Evolutionary conservation across 2,797 vertebrate species (phyloP), one percentile per base, ranked within the genome.

Genomic region (Ispidina lecontei): DNA sequence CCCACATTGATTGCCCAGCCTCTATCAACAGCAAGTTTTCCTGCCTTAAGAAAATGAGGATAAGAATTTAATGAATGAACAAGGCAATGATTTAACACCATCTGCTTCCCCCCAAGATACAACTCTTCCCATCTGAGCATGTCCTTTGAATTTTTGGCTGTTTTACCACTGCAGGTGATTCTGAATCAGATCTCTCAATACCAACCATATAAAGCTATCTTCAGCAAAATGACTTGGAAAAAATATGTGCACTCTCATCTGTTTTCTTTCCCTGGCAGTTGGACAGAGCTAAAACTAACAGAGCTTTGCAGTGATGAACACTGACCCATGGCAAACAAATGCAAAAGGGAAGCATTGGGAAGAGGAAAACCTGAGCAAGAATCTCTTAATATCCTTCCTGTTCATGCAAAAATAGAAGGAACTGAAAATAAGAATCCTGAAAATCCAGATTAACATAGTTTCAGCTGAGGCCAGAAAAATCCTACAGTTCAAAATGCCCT

Each of bases 1-100:
- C 99, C 99, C n/a, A 99, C 97, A 12, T 99, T 99, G 96, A 99
- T 98, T 26, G 99, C 99, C 99, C 99, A 99, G 96, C 99, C 99
- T 97, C 98, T 97, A 26, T 99, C 99, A 86, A 99, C 89, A 33
- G 99, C 99, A 92, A 99, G 98, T 94, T 99, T 99, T 76, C 99
- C 99, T 31, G 99, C 99, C 99, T 99, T 33, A 77, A 94, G 89
- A 92, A 90, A 97, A 74, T 20, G 1, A 81, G 7, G 59, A 43
- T 5, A 90, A 94, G 85, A 91, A 96, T 51, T 70, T 71, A 14
- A 93, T 9, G 12, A 72, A 81, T 47, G 33, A 78, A 69, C 2
- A 4, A 58, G 13, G 12, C 29, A 88, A 28, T 28, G 16, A 33
- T 10, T 56, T 12, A 62, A 41, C 19, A 31, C 29, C 7, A 7